Percentiles rank a stretch among this genome's conserved stretches.
These are phyloP conservation scores for Heliconius nattereri DNA, from an alignment of 1,140 invertebrate genomes.

Conservation along the genomic window DNA sequence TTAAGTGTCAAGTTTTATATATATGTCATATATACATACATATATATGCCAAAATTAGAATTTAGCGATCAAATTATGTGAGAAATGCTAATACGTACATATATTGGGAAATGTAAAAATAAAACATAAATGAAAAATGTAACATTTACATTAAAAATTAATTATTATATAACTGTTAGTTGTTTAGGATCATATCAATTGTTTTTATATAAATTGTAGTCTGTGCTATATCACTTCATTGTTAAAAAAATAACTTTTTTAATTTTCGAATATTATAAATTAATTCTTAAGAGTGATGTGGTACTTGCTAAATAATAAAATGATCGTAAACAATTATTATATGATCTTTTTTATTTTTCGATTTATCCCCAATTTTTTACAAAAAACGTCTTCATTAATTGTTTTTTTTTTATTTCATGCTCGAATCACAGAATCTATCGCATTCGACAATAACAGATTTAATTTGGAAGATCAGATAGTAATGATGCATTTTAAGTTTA, in stretches of 20 bases:
- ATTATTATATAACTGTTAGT: constrained; percentile 5
- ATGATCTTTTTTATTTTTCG: neutral
- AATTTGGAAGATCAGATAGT: constrained; percentile 22
- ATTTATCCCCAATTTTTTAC: neutral
- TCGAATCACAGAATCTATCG: constrained; percentile 32
- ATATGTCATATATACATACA: neutral
- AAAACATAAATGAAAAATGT: constrained; percentile 16
- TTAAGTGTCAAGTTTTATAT: constrained; percentile 8
- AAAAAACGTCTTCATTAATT: neutral
- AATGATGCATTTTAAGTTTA: constrained; percentile 23
- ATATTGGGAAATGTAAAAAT: constrained; percentile 9
- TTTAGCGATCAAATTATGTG: constrained; percentile 1
- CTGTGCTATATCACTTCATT: neutral
- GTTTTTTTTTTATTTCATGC: constrained; percentile 17
- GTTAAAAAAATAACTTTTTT: neutral
- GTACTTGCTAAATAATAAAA: neutral
- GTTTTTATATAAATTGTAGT: constrained; percentile 1
- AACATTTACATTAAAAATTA: constrained; percentile 3
- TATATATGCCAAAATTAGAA: constrained; percentile 6
- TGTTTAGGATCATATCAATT: constrained; percentile 8
- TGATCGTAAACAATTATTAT: constrained; percentile 1
- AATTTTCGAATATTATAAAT: neutral
- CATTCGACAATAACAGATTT: constrained; percentile 27
- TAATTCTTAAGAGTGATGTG: constrained; percentile 9
- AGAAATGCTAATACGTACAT: constrained; percentile 8